Conservation (phyloP, 2,888 invertebrate genomes). For the Amblyjoppa fuscipennis region DNA sequence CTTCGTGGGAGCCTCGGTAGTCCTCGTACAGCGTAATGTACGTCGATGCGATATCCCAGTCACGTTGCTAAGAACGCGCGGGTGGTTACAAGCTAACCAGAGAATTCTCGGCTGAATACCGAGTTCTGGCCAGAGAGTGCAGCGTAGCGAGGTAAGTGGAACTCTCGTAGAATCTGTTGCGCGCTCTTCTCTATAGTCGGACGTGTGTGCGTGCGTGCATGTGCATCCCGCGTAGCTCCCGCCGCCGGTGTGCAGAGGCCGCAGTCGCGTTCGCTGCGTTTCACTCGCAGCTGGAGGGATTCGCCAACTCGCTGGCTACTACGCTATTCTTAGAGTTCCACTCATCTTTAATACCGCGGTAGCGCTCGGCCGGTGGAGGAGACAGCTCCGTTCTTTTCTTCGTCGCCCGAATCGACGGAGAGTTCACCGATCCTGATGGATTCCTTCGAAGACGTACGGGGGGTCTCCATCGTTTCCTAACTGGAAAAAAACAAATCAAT, state of each 20-base stretch:
- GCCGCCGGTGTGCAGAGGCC: background rate
- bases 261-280: slow-evolving; percentile 43
- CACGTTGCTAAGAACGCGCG: slow-evolving; percentile 47
- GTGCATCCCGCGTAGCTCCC: background rate
- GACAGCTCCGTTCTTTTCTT: slow-evolving; percentile 19
- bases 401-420: slow-evolving; percentile 7
- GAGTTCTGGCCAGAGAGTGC: slow-evolving; percentile 53
- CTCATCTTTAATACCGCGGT: slow-evolving; percentile 63
- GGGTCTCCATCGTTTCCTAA: background rate
- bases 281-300: slow-evolving; percentile 69
- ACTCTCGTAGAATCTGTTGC: slow-evolving; percentile 43
- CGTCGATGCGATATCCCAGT: slow-evolving; percentile 27
- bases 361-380: background rate
- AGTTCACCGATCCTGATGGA: slow-evolving; percentile 7
- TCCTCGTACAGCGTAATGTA: background rate
- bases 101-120: slow-evolving; percentile 52
- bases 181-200: slow-evolving; percentile 14
- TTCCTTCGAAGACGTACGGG: background rate
- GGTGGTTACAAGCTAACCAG: slow-evolving; percentile 38
- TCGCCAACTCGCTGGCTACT: slow-evolving; percentile 56
- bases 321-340: slow-evolving; percentile 67
- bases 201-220: background rate
- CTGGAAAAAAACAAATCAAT: background rate
- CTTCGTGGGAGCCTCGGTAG: slow-evolving; percentile 49
- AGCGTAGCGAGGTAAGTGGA: slow-evolving; percentile 66